Evolutionary conservation across 2,888 invertebrate species (phyloP).

Genomic region (Tetheella fluctuosa): DNA sequence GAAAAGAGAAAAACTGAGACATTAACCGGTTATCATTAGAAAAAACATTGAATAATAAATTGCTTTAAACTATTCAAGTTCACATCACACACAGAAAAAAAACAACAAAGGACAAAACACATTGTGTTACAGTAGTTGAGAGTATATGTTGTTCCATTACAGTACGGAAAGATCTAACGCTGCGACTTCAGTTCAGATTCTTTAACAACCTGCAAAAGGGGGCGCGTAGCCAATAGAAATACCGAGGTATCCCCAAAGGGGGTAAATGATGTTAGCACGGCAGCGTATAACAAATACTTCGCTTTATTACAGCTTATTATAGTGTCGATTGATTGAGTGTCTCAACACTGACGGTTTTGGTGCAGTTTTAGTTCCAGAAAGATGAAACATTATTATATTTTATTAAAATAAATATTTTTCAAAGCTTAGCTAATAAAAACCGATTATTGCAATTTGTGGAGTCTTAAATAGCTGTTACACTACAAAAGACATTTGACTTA

Average conservation of each 20-base stretch:
- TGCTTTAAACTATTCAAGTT: constrained; percentile 38
- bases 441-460: background rate
- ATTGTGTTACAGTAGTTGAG: constrained; percentile 61
- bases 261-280: constrained; percentile 73
- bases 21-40: background rate
- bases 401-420: background rate
- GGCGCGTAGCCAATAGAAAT: constrained; percentile 91
- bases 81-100: constrained; percentile 21
- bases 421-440: background rate
- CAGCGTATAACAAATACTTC: constrained; percentile 72
- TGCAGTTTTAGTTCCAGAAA: constrained; percentile 65
- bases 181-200: constrained; percentile 97
- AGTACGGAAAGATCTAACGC: constrained; percentile 98
- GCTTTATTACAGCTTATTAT: constrained; percentile 74
- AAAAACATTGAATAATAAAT: background rate
- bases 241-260: constrained; percentile 70
- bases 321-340: constrained; percentile 64
- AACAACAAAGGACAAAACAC: constrained; percentile 32
- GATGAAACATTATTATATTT: background rate
- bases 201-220: constrained; percentile 96
- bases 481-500: background rate
- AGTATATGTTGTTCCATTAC: constrained; percentile 85
- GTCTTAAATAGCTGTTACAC: too few species aligned
- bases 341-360: constrained; percentile 55
- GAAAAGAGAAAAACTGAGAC: background rate